Conservation (phyloP, 2,113 vertebrate species). For the Callaeas wilsoni region DNA sequence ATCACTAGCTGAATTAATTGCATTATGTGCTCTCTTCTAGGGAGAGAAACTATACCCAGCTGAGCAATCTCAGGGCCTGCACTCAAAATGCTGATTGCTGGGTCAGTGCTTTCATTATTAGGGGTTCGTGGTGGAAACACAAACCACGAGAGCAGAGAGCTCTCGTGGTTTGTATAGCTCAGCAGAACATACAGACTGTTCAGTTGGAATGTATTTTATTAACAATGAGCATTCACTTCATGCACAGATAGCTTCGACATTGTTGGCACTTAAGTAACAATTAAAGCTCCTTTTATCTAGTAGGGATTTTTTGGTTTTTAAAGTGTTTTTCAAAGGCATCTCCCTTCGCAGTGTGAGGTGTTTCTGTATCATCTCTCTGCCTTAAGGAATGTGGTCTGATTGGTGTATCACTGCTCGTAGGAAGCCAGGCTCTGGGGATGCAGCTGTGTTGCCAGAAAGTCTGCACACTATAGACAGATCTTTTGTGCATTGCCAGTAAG, state of each 20-base stretch:
- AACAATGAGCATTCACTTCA: neutral
- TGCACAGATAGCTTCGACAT: neutral
- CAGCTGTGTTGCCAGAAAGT: slow-evolving; percentile 56
- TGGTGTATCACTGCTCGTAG: neutral
- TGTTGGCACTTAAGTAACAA: neutral
- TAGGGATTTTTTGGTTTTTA: neutral
- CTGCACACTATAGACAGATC: neutral
- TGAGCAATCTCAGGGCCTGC: neutral
- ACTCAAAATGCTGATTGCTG: neutral
- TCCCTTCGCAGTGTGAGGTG: neutral
- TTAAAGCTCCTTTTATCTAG: neutral
- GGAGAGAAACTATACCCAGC: neutral
- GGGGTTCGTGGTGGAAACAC: neutral
- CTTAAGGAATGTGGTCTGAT: neutral
- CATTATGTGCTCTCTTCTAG: neutral
- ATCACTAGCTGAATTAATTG: neutral
- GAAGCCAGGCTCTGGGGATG: slow-evolving; percentile 13
- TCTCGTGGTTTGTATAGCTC: neutral
- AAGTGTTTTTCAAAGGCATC: neutral
- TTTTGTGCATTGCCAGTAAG: neutral
- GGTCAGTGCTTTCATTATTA: slow-evolving; percentile 45
- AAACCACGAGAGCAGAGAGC: neutral
- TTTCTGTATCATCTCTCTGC: neutral
- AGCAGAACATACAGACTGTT: neutral
- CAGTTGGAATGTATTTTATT: slow-evolving; percentile 3